Evolutionary conservation across 2,797 vertebrate genomes (phyloP), one percentile per base, ranked within the genome.

Genomic region (Chelonia mydas): DNA sequence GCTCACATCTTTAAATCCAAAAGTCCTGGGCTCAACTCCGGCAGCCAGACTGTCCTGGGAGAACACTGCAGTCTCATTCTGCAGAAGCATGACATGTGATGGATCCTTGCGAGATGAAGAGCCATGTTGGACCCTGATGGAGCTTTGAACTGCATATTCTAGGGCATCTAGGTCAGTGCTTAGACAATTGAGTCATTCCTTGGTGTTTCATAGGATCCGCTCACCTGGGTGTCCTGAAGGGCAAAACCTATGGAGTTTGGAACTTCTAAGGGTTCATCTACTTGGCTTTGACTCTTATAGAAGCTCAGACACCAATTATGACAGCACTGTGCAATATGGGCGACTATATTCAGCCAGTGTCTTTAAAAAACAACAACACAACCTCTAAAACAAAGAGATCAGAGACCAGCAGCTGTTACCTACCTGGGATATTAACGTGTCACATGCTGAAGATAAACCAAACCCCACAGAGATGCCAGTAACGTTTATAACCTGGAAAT

Each of bases 371-470:
- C 41, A 7, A 17, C 16, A 51, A 55, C n/a, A 1, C 41, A 84
- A 11, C 13, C 57, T 37, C 53, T 50, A 85, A 47, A 77, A 57
- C 78, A 1, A 55, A 53, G 37, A 0, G 6, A 19, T 11, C 5
- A 13, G 33, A 59, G 16, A 16, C 28, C 87, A 78, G 79, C 23
- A 1, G 0, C 41, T 81, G 59, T 19, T 23, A 93, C 94, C 90
- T 94, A 98, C 99, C 99, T 99, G 99, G 79, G 99, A 99, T 93
- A 99, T 98, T 84, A 99, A 98, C 0, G 99, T 99, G 95, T 99
- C 99, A 86, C 99, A 99, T 0, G 99, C 98, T 1, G 99, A 51
- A 49, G 98, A 94, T 25, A 99, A 97, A 50, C 99, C 99, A 0
- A 97, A 96, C 23, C 99, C 99, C 76, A 99, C 98, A 0, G 99